Base-by-base conservation (phyloP, 2,113 vertebrate genomes). In the Xiphias gladius region DNA sequence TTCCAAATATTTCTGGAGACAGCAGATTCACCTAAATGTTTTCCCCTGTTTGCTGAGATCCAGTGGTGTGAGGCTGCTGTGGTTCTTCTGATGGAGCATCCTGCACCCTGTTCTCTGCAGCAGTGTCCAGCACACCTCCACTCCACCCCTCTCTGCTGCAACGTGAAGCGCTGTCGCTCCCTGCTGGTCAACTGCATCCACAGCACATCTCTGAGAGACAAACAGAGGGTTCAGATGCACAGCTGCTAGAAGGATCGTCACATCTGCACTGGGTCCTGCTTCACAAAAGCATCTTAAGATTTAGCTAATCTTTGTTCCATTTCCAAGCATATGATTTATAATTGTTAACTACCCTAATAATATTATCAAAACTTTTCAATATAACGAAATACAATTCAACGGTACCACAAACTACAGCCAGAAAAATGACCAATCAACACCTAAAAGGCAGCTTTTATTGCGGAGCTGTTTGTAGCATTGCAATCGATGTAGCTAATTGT, bases 41-140 rank as follows among this genome's bases (percentile, higher is more conserved):
- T 90, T 95, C 41, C 95, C 95, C 57, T 90, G 93, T 71, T 86
- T 95, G 85, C 94, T 88, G 61, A 96, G 94, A 75, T 96, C 95
- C 65, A 96, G 88, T 5, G 96, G 94, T 7, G 93, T 95, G 61
- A 94, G 91, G 50, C 95, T 93, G 4, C 72, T 90, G 84, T 94
- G 84, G 88, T 91, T 95, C 82, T 88, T 94, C 84, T 90, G 46
- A 80, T 94, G 91, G 72, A 96, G 92, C 69, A 93, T 81, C 37
- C 87, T 68, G 84, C 94, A 91, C 3, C 95, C 94, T 4, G 91
- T 81, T 39, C 79, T 94, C 91, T 94, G 94, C 89, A 96, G 89
- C 73, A 96, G 88, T 7, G 91, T 82, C 96, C 96, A 96, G 85
- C 96, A 94, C 57, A 96, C 93, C 89, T 95, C 94, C 30, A 94